These are phyloP conservation scores for Norana najaformis DNA, from an alignment of 2,888 invertebrate genomes.

Conservation along the genomic window DNA sequence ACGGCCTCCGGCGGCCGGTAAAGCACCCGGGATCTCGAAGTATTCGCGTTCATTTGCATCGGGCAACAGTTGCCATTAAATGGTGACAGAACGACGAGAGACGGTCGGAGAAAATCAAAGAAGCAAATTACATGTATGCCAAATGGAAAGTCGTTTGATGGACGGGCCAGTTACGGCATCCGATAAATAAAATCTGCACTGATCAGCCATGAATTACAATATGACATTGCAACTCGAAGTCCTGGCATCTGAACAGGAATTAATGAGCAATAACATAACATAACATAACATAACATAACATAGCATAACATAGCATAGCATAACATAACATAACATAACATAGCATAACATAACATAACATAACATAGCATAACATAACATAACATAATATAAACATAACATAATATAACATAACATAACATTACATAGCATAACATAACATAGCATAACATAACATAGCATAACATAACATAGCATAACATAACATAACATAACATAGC, in stretches of 20 bases:
- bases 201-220: not conserved
- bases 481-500: too few species aligned
- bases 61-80: not conserved
- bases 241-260: not conserved
- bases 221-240: not conserved
- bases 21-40: not conserved
- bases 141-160: not conserved
- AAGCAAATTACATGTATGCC: conserved; percentile 13
- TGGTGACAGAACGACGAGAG: not conserved
- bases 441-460: too few species aligned
- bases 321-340: not conserved
- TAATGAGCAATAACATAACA: not conserved
- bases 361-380: too few species aligned
- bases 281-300: too few species aligned
- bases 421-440: too few species aligned
- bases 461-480: too few species aligned
- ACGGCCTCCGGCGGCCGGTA: not conserved
- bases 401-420: too few species aligned
- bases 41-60: not conserved
- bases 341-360: too few species aligned
- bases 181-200: not conserved
- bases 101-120: not conserved
- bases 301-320: too few species aligned
- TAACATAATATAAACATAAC: too few species aligned
- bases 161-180: not conserved